A percentile compares a stretch with the other conserved stretches of the same genome.
phyloP scores from a whole-genome alignment of 2,888 invertebrate genomes.

The Chirona hameri region DNA sequence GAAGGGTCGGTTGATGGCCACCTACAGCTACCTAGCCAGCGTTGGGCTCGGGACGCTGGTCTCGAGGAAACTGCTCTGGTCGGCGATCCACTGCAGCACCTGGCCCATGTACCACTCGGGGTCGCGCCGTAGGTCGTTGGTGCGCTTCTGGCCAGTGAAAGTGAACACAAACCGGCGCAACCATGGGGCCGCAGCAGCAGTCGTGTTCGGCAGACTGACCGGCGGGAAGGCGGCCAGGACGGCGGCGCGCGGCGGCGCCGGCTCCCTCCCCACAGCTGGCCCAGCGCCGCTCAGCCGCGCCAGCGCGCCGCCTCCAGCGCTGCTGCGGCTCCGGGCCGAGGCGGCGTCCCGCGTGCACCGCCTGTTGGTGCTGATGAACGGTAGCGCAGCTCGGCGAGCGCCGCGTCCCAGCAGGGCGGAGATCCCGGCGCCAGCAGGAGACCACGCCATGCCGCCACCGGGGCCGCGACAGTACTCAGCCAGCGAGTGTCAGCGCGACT shows the following conservation, averaged over 20 bases:
- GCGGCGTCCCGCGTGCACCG: slow-evolving; percentile 1
- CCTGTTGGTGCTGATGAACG: slow-evolving; percentile 28
- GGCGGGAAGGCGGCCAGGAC: slow-evolving; percentile 53
- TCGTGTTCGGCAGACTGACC: slow-evolving; percentile 63
- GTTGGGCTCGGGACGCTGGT: too few species aligned
- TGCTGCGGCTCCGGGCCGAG: neutral
- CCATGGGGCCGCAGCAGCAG: slow-evolving; percentile 71
- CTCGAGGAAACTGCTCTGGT: slow-evolving; percentile 74
- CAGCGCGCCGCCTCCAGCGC: neutral
- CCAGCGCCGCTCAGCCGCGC: too few species aligned
- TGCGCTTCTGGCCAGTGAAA: slow-evolving; percentile 81
- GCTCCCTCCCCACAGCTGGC: neutral
- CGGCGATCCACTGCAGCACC: slow-evolving; percentile 83
- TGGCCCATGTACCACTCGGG: slow-evolving; percentile 97
- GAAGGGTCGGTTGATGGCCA: too few species aligned
- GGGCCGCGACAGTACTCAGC: slow-evolving; percentile 7
- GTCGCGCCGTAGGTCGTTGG: slow-evolving; percentile 84
- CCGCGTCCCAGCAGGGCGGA: neutral
- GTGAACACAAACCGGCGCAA: slow-evolving; percentile 83
- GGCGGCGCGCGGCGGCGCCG: slow-evolving; percentile 42
- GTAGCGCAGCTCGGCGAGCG: slow-evolving; percentile 13
- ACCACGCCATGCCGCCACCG: neutral
- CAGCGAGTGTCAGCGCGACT: neutral
- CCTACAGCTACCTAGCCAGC: too few species aligned
- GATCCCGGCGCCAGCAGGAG: neutral